Percentiles rank a stretch among this genome's conserved stretches.
These are phyloP conservation scores for Oreonectes daqikongensis DNA, from an alignment of 2,797 vertebrate species.

Conservation along the genomic window DNA sequence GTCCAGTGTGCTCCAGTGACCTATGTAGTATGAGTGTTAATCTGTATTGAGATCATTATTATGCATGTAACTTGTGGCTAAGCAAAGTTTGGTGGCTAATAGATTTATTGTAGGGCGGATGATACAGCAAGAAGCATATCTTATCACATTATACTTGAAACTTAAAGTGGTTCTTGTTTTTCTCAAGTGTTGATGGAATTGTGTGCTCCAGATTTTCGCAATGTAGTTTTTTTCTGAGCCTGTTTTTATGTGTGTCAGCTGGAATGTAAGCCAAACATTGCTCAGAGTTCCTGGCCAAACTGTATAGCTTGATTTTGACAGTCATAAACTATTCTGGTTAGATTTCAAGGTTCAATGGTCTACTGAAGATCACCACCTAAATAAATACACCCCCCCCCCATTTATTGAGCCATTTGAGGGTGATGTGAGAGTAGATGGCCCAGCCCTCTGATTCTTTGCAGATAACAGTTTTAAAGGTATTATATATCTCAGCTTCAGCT, in stretches of 20 bases:
- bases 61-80: conserved; percentile 30
- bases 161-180: conserved; percentile 7
- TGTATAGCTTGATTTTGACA: conserved; percentile 5
- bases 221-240: not conserved
- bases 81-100: conserved; percentile 34
- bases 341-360: conserved; percentile 26
- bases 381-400: conserved; percentile 20
- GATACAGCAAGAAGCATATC: not conserved
- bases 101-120: conserved; percentile 13
- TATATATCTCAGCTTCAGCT: not conserved
- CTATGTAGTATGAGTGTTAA: conserved; percentile 5
- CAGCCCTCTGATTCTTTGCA: not conserved
- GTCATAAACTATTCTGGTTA: not conserved
- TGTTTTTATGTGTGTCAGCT: conserved; percentile 13
- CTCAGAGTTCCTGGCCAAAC: not conserved
- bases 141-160: not conserved
- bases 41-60: conserved; percentile 11
- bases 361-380: conserved; percentile 22
- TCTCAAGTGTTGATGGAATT: not conserved
- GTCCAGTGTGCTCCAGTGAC: not conserved
- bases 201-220: not conserved
- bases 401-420: not conserved
- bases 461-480: conserved; percentile 6
- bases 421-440: not conserved
- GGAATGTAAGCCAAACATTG: not conserved